Conservation (phyloP, 2,888 invertebrate genomes). For the Unio pictorum region DNA sequence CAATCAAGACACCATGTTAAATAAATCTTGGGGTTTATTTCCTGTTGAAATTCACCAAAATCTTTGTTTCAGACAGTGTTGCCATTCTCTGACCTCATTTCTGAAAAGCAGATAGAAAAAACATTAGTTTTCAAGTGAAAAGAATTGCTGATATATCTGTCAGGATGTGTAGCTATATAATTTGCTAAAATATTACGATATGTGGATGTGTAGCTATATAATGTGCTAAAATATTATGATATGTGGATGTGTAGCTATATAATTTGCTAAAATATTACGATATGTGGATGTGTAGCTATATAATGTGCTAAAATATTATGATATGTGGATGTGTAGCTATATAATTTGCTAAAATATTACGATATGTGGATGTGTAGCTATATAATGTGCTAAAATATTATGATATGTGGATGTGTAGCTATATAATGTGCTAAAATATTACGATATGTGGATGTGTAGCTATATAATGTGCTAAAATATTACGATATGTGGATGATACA, state of each 20-base stretch:
- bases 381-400: not conserved
- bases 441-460: too few species aligned
- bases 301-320: not conserved
- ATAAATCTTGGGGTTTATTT: too few species aligned
- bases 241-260: not conserved
- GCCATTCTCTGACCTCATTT: too few species aligned
- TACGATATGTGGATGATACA: not conserved
- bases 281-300: too few species aligned
- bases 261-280: not conserved
- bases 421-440: not conserved
- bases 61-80: too few species aligned
- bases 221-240: not conserved
- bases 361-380: too few species aligned
- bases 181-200: not conserved
- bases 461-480: not conserved
- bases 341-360: not conserved
- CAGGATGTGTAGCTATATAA: not conserved
- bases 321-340: not conserved
- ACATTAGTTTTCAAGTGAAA: not conserved
- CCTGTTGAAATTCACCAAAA: too few species aligned
- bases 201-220: not conserved
- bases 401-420: not conserved
- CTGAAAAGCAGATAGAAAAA: too few species aligned
- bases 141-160: not conserved
- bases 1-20: too few species aligned